Percentiles rank a stretch among this genome's conserved stretches.
These are phyloP conservation scores for Lamproptera curius DNA, from an alignment of 2,888 invertebrate genomes.

Conservation along the genomic window DNA sequence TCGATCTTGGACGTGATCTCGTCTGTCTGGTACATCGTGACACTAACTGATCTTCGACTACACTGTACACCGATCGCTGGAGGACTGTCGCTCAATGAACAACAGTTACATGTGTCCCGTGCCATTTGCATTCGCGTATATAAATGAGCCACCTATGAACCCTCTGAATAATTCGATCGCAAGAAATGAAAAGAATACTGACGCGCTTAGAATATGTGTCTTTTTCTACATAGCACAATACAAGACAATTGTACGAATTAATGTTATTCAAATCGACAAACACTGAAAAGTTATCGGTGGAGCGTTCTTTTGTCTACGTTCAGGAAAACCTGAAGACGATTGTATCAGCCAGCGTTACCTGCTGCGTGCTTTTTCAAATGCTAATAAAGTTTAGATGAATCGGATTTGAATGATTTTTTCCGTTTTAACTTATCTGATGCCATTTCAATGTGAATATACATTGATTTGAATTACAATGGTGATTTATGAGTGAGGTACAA, in stretches of 20 bases:
- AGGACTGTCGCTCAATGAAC: background rate
- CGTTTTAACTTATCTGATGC: too few relatives aligned
- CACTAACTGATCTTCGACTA: slow-evolving; percentile 1
- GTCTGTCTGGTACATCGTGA: slow-evolving; percentile 56
- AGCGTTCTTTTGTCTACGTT: background rate
- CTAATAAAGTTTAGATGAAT: background rate
- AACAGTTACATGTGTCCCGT: background rate
- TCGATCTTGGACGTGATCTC: slow-evolving; percentile 36
- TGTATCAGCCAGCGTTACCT: background rate
- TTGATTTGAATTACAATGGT: too few relatives aligned
- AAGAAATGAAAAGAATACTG: slow-evolving; percentile 41
- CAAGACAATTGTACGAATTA: background rate
- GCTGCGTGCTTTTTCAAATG: background rate
- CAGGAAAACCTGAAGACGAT: background rate
- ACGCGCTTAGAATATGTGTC: slow-evolving; percentile 28
- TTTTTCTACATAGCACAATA: slow-evolving; percentile 4
- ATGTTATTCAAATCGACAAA: slow-evolving; percentile 17
- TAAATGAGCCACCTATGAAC: slow-evolving; percentile 61
- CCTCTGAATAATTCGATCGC: slow-evolving; percentile 54
- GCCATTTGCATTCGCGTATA: slow-evolving; percentile 37
- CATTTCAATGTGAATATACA: too few relatives aligned
- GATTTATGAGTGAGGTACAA: too few relatives aligned
- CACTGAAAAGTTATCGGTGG: background rate
- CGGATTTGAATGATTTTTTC: too few relatives aligned
- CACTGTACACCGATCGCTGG: background rate